Base-by-base conservation (phyloP, 2,797 vertebrate genomes). In the Sardinella longiceps region DNA sequence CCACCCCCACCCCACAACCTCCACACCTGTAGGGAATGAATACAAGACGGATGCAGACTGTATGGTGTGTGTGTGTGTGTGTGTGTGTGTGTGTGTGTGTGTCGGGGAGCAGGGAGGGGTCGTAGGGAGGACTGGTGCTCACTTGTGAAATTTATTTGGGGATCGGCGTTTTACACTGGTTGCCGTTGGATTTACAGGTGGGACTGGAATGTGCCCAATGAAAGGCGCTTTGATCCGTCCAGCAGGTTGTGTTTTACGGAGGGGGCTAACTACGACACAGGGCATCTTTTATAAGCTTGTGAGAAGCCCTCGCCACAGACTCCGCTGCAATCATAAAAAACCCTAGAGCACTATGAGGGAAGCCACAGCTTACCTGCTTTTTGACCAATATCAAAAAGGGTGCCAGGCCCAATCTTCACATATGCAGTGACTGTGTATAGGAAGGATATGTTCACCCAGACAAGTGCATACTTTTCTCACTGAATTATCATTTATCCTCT, bases 91-190 rank as follows among this genome's bases (percentile, higher is more conserved):
- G 48, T 50, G 58, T 63, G 23, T 63, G 58, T n/a, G 48, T 50
- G 48, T 9, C 2, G 48, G 7, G 48, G 48, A 50, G 51, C 51
- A 45, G 85, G 23, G 87, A 82, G 58, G 86, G 84, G 83, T 84
- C 63, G 60, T 60, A 46, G 80, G 56, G 33, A 83, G 86, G 83
- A 50, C 25, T 53, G 85, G 60, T 87, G 86, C 92, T 89, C 88
- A 92, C 89, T 91, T 90, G 90, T 92, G 91, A 93, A 92, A 94
- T 94, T 94, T 94, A 94, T 95, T 91, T 94, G 93, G 86, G 88
- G 90, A 91, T 93, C 85, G 86, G 89, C 90, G 89, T 93, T 95
- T 96, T 93, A 93, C 90, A 88, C 88, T 70, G 86, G 90, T 92
- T 93, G 92, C 91, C 87, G 80, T 91, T 91, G 93, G 93, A 94